Evolutionary conservation across 2,888 invertebrate species (phyloP), one percentile per base, ranked within the genome.

Genomic region (Brachyptera risi): DNA sequence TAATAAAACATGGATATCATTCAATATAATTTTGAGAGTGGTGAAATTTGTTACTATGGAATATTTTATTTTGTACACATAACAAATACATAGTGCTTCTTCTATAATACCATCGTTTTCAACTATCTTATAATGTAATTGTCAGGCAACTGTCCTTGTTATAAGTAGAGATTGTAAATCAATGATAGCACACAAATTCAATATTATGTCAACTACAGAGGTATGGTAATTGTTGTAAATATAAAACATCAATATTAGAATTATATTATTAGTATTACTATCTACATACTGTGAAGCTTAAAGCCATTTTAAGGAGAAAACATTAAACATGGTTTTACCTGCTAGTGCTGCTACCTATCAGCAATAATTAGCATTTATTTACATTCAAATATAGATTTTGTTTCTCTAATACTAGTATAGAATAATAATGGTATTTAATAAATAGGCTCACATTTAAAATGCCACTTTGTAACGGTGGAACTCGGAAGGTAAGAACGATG

Each of bases 391-490:
- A 63, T 63, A 61, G 54, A 54, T 50, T 47, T 31, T 60, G 60
- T 57, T n/a, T 50, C 57, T 60, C 42, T 61, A 60, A 58, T 59
- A 31, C 54, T 59, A 56, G 47, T 57, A 56, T 47, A 42, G 26
- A 54, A 61, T 62, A 58, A 35, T 35, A 54, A 54, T 62, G 56
- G 37, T 56, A 63, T 59, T 61, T 61, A 63, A 63, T 63, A 63
- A 63, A 63, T 63, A 63, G 60, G 49, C 58, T 61, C 58, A 60
- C 63, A 63, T 58, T 60, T 58, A 63, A 63, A 62, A 58, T 47
- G 47, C 47, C 47, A 47, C 47, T 11, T n/a, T n/a, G n/a, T 47
- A 24, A 24, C 24, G 47, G 47, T 47, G 24, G 47, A 47, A 47
- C 23, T 47, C 21, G 47, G 23, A 60, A 19, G 24, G 38, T 44